These are phyloP conservation scores for Puma concolor DNA, from an alignment of 2,113 vertebrate species.

Conservation along the genomic window DNA sequence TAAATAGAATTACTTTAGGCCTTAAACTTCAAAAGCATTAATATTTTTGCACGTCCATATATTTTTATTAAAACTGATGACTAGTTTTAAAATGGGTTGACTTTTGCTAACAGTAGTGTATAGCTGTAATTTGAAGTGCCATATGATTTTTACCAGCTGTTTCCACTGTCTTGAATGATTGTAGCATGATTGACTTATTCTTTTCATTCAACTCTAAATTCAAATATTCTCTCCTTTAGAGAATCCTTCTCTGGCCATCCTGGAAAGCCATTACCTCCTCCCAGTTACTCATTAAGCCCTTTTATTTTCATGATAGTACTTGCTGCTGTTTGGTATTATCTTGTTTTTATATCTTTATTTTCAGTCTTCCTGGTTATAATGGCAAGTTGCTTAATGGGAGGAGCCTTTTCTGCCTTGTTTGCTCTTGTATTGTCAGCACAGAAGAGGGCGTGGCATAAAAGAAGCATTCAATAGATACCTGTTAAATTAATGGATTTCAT, in stretches of 20 bases:
- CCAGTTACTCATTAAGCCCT: not conserved
- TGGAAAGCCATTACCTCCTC: not conserved
- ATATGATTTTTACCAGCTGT: not conserved
- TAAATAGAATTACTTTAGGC: not conserved
- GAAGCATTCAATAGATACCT: not conserved
- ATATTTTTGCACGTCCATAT: not conserved
- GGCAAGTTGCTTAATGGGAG: not conserved
- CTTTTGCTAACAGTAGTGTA: not conserved
- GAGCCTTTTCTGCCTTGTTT: not conserved
- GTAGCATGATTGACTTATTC: not conserved
- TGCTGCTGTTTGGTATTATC: not conserved
- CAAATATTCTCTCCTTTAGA: not conserved
- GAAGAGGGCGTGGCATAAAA: not conserved
- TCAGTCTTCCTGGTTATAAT: not conserved
- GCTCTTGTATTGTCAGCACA: not conserved
- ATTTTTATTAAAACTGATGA: not conserved
- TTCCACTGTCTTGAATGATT: not conserved
- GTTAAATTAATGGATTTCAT: not conserved
- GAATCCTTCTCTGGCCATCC: not conserved
- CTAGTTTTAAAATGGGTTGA: not conserved
- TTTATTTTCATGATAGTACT: not conserved
- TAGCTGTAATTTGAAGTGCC: not conserved
- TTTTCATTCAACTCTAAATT: not conserved
- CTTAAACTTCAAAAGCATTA: not conserved
- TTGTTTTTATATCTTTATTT: not conserved